These are phyloP conservation scores for Pogonocherus hispidulus DNA, from an alignment of 2,888 invertebrate species.

Conservation along the genomic window DNA sequence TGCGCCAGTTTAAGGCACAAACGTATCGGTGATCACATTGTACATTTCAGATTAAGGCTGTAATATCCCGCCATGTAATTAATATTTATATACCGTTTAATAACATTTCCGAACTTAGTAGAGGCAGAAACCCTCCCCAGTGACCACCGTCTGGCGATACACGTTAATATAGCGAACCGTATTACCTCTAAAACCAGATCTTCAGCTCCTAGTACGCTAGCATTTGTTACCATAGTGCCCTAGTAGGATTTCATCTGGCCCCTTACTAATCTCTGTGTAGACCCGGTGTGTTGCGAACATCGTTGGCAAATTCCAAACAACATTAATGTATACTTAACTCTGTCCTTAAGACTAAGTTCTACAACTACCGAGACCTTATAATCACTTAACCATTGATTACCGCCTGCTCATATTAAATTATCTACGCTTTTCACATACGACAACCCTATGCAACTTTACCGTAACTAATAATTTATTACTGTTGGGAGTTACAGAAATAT, in stretches of 20 bases:
- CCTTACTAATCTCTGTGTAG: slow-evolving; percentile 33
- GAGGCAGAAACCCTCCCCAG: background rate
- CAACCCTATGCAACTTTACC: background rate
- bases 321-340: slow-evolving; percentile 50
- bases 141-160: slow-evolving; percentile 40
- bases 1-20: background rate
- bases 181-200: slow-evolving; percentile 46
- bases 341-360: slow-evolving; percentile 49
- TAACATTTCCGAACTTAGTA: slow-evolving; percentile 3
- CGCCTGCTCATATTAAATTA: slow-evolving; percentile 3
- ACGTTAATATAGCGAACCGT: slow-evolving; percentile 34
- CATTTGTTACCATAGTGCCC: background rate
- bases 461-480: background rate
- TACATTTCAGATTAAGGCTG: background rate
- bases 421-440: background rate
- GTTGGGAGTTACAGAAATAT: background rate
- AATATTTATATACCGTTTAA: slow-evolving; percentile 9
- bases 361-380: slow-evolving; percentile 36
- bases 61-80: background rate
- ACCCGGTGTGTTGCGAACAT: slow-evolving; percentile 45
- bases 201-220: slow-evolving; percentile 23
- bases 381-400: slow-evolving; percentile 28
- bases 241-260: slow-evolving; percentile 31
- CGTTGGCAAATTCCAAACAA: slow-evolving; percentile 49
- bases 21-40: background rate